These are phyloP conservation scores for Fringilla coelebs DNA, from an alignment of 2,797 vertebrate species.

Conservation along the genomic window DNA sequence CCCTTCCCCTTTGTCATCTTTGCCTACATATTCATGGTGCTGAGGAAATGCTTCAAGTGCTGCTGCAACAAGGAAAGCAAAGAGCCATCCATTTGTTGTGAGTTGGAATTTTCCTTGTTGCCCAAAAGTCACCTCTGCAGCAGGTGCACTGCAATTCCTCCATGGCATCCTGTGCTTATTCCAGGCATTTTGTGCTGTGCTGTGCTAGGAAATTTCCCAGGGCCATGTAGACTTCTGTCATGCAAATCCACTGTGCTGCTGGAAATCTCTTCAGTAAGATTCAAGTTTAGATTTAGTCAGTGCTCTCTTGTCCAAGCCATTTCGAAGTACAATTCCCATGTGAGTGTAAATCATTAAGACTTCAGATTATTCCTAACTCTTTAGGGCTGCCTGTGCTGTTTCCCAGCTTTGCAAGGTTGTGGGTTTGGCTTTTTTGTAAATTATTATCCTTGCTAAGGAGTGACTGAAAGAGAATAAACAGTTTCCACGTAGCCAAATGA, in stretches of 20 bases:
- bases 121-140: background rate
- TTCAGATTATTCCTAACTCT: background rate
- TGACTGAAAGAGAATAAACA: background rate
- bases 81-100: constrained; percentile 70
- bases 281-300: background rate
- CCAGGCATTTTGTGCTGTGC: background rate
- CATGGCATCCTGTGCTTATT: background rate
- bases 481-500: background rate
- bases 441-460: background rate
- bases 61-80: constrained; percentile 65
- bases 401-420: background rate
- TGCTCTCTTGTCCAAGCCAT: background rate
- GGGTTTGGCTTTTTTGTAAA: background rate
- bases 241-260: background rate
- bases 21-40: constrained; percentile 77
- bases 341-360: background rate
- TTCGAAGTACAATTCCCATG: background rate
- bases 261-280: background rate
- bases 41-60: constrained; percentile 72
- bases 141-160: background rate
- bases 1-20: constrained; percentile 81
- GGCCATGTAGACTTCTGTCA: background rate
- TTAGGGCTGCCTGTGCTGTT: background rate
- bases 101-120: constrained; percentile 43
- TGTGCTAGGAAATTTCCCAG: background rate